Evolutionary conservation across 2,888 invertebrate species (phyloP).

Genomic region (Anthoptus insignis): DNA sequence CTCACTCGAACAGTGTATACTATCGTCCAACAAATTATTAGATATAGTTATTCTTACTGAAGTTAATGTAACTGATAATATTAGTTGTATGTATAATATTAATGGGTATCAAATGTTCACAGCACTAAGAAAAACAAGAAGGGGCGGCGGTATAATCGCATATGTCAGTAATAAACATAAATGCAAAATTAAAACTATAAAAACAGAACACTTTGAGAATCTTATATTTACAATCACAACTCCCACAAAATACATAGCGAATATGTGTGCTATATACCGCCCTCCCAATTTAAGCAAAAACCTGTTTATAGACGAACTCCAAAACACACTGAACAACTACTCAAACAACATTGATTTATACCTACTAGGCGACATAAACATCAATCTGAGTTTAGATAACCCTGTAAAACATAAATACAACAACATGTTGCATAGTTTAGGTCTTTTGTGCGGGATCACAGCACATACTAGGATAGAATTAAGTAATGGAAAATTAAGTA

Average conservation of each 20-base stretch:
- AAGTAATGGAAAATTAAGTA: slow-evolving; percentile 22
- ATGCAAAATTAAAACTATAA: not conserved
- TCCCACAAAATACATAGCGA: not conserved
- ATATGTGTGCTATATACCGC: slow-evolving; percentile 39
- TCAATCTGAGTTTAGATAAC: too few species aligned
- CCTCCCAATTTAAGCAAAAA: slow-evolving; percentile 36
- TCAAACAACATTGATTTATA: slow-evolving; percentile 17
- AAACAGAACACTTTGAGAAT: not conserved
- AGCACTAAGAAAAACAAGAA: not conserved
- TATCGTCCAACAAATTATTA: not conserved
- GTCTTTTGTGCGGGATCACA: slow-evolving; percentile 34
- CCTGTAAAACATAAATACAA: not conserved
- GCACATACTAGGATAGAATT: slow-evolving; percentile 39
- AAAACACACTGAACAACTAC: slow-evolving; percentile 3
- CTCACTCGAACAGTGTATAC: not conserved
- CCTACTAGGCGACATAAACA: slow-evolving; percentile 37
- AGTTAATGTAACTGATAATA: slow-evolving; percentile 4
- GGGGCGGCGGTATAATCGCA: slow-evolving; percentile 21
- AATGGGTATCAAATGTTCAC: slow-evolving; percentile 13
- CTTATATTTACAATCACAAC: not conserved
- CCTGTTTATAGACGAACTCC: slow-evolving; percentile 37
- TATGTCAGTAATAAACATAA: slow-evolving; percentile 1
- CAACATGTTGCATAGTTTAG: slow-evolving; percentile 24
- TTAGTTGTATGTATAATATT: not conserved
- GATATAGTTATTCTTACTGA: slow-evolving; percentile 11